phyloP scores from a whole-genome alignment of 1,140 invertebrate genomes.

The Diachasmimorpha longicaudata region DNA sequence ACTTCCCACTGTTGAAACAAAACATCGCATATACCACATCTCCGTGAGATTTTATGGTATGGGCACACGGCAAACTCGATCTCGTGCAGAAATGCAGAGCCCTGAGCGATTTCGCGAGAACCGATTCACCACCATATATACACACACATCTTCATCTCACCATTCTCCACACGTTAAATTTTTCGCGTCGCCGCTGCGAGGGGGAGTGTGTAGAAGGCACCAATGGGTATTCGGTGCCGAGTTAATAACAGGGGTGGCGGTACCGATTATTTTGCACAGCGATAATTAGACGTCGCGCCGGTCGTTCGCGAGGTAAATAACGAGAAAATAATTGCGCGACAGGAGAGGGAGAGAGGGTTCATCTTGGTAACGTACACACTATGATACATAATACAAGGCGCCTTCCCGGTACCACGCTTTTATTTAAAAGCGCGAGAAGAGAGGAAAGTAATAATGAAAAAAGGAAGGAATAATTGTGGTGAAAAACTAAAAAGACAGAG shows the following conservation, averaged over 20 bases:
- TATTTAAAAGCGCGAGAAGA: background rate
- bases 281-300: conserved; percentile 58
- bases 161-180: conserved; percentile 1
- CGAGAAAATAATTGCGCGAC: conserved; percentile 59
- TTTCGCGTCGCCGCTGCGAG: background rate
- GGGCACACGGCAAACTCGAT: conserved; percentile 16
- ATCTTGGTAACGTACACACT: background rate
- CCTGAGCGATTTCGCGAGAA: conserved; percentile 59
- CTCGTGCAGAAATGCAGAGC: conserved; percentile 59
- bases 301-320: conserved; percentile 52
- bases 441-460: background rate
- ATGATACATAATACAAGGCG: conserved; percentile 3
- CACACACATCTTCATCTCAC: conserved; percentile 25
- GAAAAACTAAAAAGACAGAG: conserved; percentile 5
- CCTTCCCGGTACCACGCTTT: background rate
- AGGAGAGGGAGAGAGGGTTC: background rate
- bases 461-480: background rate
- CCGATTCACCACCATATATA: conserved; percentile 47
- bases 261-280: conserved; percentile 57
- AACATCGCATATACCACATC: background rate
- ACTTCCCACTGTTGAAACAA: background rate
- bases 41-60: background rate
- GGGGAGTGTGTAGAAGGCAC: background rate
- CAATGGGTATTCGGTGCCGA: conserved; percentile 45
- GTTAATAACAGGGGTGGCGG: conserved; percentile 57